A percentile compares a stretch with the other conserved stretches of the same genome.
phyloP scores from a whole-genome alignment of 64 coral and sea anemone genomes.

The Pachyseris speciosa region DNA sequence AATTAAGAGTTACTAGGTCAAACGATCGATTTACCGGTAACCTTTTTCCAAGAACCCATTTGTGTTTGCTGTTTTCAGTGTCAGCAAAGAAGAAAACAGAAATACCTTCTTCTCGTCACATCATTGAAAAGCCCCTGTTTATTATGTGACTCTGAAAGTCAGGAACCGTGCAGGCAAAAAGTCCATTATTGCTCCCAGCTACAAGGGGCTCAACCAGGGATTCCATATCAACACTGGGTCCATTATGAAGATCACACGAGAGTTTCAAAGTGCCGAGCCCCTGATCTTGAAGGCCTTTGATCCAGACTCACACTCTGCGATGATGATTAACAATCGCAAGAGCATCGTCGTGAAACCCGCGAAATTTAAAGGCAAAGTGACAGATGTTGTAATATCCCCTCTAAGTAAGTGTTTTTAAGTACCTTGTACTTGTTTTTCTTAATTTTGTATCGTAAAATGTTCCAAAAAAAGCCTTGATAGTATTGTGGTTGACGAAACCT shows the following conservation, averaged over 20 bases:
- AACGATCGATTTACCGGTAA: too few species aligned
- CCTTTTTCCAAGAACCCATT: not conserved
- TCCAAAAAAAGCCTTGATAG: too few species aligned
- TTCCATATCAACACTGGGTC: constrained; percentile 85
- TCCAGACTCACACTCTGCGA: constrained; percentile 41
- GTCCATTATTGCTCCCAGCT: constrained; percentile 77
- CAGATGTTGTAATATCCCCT: constrained; percentile 48
- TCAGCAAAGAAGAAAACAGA: constrained; percentile 8
- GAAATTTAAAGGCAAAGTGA: constrained; percentile 44
- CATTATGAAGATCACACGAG: constrained; percentile 89
- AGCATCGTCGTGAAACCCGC: constrained; percentile 68
- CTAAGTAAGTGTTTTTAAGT: constrained; percentile 64
- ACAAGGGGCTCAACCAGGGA: constrained; percentile 55
- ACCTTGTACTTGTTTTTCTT: not conserved
- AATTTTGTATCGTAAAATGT: too few species aligned
- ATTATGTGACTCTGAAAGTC: constrained; percentile 86
- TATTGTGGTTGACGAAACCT: too few species aligned
- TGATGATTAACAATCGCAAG: constrained; percentile 86
- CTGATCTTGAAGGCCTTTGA: constrained; percentile 77
- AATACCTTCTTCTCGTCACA: not conserved
- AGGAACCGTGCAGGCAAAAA: constrained; percentile 86
- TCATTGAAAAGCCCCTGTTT: constrained; percentile 61
- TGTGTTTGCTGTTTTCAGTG: not conserved
- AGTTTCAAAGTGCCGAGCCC: constrained; percentile 63
- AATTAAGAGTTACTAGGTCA: too few species aligned